Base-by-base conservation (phyloP, 1,140 invertebrate genomes). In the Drosophila sulfurigaster region DNA sequence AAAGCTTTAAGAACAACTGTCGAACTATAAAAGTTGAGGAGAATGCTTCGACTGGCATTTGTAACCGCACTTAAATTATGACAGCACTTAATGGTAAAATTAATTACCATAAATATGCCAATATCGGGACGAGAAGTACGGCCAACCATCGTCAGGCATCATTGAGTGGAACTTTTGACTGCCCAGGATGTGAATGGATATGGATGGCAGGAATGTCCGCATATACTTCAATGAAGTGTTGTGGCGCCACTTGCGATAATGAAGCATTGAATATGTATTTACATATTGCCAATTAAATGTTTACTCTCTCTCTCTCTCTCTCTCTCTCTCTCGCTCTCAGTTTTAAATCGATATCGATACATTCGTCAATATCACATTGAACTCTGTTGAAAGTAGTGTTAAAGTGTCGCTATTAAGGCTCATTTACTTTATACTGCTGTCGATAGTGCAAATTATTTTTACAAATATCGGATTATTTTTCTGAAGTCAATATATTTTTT, bases 31-130 rank as follows among this genome's bases (percentile, higher is more conserved):
- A 25, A 25, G 3, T 4, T 25, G 20, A 25, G 20, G 3, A 38
- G 32, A 0, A 28, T 16, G 35, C 3, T 3, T 15, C 5, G 35
- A 16, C 16, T 54, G 60, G 38, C 28, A 54, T 54, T 54, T 41
- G 56, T 20, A 28, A 51, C 58, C 58, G 32, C 67, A 46, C 72
- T 88, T 66, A 59, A 85, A 75, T 75, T 87, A 78, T 80, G 81
- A 85, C 81, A 78, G 46, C 70, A 70, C 81, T 89, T 85, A 81
- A 78, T 81, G 85, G 81, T 68, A 25, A 79, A 85, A 85, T 78
- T 81, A 87, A 87, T 87, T 85, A 85, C 76, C 81, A 85, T 67
- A 85, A 89, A 89, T 85, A 78, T 78, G 49, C 49, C 64, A 54
- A 59, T 79, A 71, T 41, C 64, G 11, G 32, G 38, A n/a, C 10